Percentiles rank a stretch among this genome's conserved stretches.
These are phyloP conservation scores for Hypsopygia costalis DNA, from an alignment of 2,888 invertebrate genomes.

Conservation along the genomic window DNA sequence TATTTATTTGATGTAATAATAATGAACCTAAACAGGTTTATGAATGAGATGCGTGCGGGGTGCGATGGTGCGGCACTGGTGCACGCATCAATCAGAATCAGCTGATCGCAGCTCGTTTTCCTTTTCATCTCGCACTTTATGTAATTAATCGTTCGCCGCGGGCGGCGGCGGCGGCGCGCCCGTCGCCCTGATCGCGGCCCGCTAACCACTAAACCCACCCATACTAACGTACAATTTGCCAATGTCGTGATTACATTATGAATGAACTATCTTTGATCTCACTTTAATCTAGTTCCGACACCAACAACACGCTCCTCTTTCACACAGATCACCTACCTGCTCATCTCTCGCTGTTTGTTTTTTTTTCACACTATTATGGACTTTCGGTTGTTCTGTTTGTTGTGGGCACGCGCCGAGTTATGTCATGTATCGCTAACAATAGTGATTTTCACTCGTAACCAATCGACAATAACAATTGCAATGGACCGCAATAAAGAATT, in stretches of 20 bases:
- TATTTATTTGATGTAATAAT: constrained; percentile 40
- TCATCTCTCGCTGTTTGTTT: constrained; percentile 41
- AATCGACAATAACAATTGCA: constrained; percentile 55
- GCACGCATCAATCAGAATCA: constrained; percentile 67
- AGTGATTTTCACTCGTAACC: constrained; percentile 50
- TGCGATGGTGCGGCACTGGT: constrained; percentile 26
- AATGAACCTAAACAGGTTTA: constrained; percentile 60
- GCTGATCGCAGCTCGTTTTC: constrained; percentile 66
- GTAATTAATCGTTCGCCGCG: constrained; percentile 67
- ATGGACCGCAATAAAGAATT: constrained; percentile 51
- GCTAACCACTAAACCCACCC: constrained; percentile 41
- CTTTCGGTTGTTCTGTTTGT: constrained; percentile 36
- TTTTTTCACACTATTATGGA: constrained; percentile 33
- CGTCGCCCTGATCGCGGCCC: constrained; percentile 4
- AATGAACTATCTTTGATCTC: constrained; percentile 52
- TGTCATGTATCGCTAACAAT: constrained; percentile 54
- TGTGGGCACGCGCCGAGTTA: constrained; percentile 49
- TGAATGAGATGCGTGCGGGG: constrained; percentile 43
- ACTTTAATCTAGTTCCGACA: constrained; percentile 39
- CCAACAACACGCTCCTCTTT: constrained; percentile 25
- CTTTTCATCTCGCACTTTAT: constrained; percentile 69
- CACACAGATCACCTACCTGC: no score
- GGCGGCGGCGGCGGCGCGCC: constrained; percentile 33
- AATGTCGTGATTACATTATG: constrained; percentile 51
- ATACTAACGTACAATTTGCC: constrained; percentile 40